Evolutionary conservation across 2,888 invertebrate genomes (phyloP).

Genomic region (Calephelis perditalis): DNA sequence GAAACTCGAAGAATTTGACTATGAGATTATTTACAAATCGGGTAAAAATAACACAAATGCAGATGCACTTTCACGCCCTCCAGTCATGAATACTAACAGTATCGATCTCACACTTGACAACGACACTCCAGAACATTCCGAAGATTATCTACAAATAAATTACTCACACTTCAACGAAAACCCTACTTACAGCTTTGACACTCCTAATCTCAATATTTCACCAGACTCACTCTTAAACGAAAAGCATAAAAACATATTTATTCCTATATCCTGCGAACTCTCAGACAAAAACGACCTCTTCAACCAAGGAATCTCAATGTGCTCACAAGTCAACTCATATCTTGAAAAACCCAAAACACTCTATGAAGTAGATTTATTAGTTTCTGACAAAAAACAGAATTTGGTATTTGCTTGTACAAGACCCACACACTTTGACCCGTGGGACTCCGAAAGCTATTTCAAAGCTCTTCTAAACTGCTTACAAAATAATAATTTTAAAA

Average conservation of each 20-base stretch:
- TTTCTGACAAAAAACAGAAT: conserved; percentile 34
- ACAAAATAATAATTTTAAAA: conserved; percentile 28
- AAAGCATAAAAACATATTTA: conserved; percentile 35
- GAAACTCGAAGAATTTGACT: conserved; percentile 32
- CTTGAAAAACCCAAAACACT: conserved; percentile 31
- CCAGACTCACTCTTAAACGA: conserved; percentile 32
- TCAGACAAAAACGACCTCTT: conserved; percentile 31
- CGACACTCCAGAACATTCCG: conserved; percentile 20
- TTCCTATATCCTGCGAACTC: conserved; percentile 31
- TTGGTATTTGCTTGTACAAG: conserved; percentile 28
- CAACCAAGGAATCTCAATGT: conserved; percentile 31
- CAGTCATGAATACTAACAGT: conserved; percentile 27
- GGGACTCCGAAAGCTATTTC: conserved; percentile 39
- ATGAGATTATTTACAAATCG: conserved; percentile 36
- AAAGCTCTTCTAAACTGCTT: conserved; percentile 35
- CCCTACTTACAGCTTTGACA: background rate
- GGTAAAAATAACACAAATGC: conserved; percentile 35
- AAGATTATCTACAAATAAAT: conserved; percentile 5
- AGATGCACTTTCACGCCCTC: conserved; percentile 34
- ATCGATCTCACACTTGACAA: conserved; percentile 23
- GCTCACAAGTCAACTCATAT: conserved; percentile 31
- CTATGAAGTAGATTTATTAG: conserved; percentile 31
- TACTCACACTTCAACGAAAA: conserved; percentile 1
- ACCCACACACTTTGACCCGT: conserved; percentile 32
- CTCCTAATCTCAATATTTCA: conserved; percentile 16